Evolutionary conservation across 2,888 invertebrate species (phyloP).

Genomic region (Hypomecis punctinalis): DNA sequence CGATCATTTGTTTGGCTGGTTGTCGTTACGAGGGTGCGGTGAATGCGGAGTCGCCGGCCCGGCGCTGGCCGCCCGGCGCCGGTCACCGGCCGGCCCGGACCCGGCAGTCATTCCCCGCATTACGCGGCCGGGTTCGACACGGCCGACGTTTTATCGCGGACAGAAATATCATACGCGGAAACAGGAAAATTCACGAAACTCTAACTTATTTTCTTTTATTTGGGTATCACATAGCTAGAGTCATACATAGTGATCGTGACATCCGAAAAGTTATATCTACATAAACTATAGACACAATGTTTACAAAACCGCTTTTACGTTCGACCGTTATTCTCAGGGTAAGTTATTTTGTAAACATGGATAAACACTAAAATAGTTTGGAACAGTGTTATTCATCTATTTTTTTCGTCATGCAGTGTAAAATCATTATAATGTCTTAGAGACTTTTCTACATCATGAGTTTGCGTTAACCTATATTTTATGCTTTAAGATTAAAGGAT

Average conservation of each 20-base stretch:
- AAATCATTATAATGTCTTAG: too few species aligned
- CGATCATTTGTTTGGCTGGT: not conserved
- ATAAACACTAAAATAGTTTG: too few species aligned
- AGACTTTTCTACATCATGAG: too few species aligned
- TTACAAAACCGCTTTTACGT: too few species aligned
- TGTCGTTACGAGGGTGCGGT: not conserved
- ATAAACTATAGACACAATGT: too few species aligned
- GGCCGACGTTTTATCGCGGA: slow-evolving; percentile 1
- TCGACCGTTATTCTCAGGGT: too few species aligned
- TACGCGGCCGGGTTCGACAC: not conserved
- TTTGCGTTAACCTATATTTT: too few species aligned
- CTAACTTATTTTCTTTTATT: slow-evolving; percentile 2
- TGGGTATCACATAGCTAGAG: not conserved
- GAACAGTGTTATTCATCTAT: too few species aligned
- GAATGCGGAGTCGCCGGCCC: not conserved
- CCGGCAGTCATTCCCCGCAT: not conserved
- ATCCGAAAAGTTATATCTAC: too few species aligned
- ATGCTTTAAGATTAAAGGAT: too few species aligned
- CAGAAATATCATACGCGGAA: slow-evolving; percentile 7
- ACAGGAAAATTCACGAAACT: not conserved
- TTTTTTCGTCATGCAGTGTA: too few species aligned
- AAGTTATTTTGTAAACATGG: too few species aligned
- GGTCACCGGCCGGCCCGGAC: not conserved
- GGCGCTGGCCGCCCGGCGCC: not conserved
- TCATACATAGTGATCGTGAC: not conserved